Evolutionary conservation across 2,113 vertebrate genomes (phyloP), one percentile per base, ranked within the genome.

Genomic region (Callocephalon fimbriatum): DNA sequence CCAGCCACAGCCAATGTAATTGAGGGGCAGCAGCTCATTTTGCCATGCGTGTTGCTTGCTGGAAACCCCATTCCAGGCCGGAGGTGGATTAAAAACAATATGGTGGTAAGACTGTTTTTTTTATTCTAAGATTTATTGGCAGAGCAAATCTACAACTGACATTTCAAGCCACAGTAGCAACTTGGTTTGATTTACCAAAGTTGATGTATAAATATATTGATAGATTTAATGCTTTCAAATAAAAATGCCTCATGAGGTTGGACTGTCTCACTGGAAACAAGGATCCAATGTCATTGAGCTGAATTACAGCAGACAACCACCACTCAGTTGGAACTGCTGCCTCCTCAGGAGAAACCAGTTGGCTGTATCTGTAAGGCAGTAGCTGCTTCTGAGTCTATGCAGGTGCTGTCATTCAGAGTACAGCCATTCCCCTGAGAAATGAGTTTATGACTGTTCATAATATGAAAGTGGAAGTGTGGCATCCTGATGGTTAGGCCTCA

Each of bases 41-140:
- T 99, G 90, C 99, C 99, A 3, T 99, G 99, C 80, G 97, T 99
- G 42, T 93, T 99, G 7, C 89, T 99, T 80, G 99, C 99, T 95
- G 99, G 99, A 72, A 99, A 99, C 95, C 99, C 99, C 4, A 98
- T 99, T 87, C 99, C 99, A 68, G 98, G 99, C 45, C 98, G 99
- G 74, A 98, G 97, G 31, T 99, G 99, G 99, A 98, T 99, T n/a
- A 99, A 99, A 95, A 99, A 99, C 94, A 98, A 97, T 51, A 98
- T 98, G 86, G 91, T 98, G 98, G 99, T 99, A 97, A 98, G 98
- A 81, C 17, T 54, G 4, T 31, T 77, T 76, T 51, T 15, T 74
- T 88, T 67, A 14, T 27, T 76, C 74, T 25, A 18, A 44, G 71
- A 22, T 73, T 91, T 93, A 54, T 50, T 77, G n/a, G 38, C 53